Percentiles rank a stretch among this genome's conserved stretches.
phyloP scores from a whole-genome alignment of 2,888 invertebrate species.

The Ctena decussata region DNA sequence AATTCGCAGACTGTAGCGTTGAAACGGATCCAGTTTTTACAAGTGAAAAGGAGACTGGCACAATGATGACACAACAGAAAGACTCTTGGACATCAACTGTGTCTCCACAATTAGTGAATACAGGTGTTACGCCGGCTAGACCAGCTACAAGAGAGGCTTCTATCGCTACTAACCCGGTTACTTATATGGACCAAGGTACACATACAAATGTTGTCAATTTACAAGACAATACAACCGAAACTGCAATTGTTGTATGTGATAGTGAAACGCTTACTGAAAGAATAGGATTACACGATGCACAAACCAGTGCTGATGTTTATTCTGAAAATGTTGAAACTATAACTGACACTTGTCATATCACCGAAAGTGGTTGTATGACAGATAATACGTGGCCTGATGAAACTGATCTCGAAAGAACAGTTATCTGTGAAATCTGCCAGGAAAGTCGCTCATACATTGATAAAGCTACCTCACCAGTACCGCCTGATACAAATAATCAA shows the following conservation, averaged over 20 bases:
- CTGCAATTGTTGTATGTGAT: constrained; percentile 72
- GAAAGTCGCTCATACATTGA: constrained; percentile 57
- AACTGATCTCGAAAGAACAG: constrained; percentile 38
- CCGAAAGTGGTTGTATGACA: constrained; percentile 69
- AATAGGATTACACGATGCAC: constrained; percentile 72
- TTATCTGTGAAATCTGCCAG: constrained; percentile 59
- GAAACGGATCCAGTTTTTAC: constrained; percentile 67
- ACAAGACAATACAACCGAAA: constrained; percentile 76
- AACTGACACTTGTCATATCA: constrained; percentile 65
- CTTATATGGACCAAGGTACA: constrained; percentile 79
- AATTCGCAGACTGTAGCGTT: constrained; percentile 61
- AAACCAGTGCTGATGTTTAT: constrained; percentile 73
- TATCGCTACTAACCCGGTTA: constrained; percentile 74
- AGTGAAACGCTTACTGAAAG: constrained; percentile 81
- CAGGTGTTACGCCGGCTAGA: constrained; percentile 77
- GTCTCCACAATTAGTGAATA: constrained; percentile 75
- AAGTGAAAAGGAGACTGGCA: constrained; percentile 77
- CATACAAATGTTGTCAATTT: constrained; percentile 74
- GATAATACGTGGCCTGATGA: constrained; percentile 62
- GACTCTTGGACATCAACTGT: constrained; percentile 81
- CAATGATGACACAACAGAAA: constrained; percentile 53
- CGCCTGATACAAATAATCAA: constrained; percentile 64
- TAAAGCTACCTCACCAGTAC: constrained; percentile 65
- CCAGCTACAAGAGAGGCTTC: constrained; percentile 78
- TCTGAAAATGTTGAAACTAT: constrained; percentile 73